Evolutionary conservation across 2,113 vertebrate species (phyloP).

Genomic region (Austrofundulus limnaeus): DNA sequence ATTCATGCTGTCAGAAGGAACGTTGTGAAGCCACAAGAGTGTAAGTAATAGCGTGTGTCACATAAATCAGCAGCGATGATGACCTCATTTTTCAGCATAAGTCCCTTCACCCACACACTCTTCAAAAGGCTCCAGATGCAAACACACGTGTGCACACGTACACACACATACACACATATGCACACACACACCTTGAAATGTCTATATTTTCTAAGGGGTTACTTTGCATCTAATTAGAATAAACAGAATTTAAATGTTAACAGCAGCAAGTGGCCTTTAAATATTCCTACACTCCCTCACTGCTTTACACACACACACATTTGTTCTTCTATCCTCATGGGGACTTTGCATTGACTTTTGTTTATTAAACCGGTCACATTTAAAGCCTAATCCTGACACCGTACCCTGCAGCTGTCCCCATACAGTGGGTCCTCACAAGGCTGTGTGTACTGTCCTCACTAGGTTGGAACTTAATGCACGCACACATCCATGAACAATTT

Average conservation of each 20-base stretch:
- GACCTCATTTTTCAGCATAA: constrained; percentile 73
- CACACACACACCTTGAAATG: neutral
- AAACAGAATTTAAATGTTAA: constrained; percentile 4
- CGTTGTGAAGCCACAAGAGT: constrained; percentile 59
- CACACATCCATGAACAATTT: too few species aligned
- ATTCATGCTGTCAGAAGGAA: constrained; percentile 70
- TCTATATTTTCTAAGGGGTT: neutral
- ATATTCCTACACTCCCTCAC: neutral
- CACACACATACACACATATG: constrained; percentile 11
- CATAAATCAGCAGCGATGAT: constrained; percentile 73
- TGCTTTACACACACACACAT: neutral
- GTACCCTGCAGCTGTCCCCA: too few species aligned
- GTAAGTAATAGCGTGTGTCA: constrained; percentile 72
- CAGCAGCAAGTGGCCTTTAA: neutral
- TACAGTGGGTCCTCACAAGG: too few species aligned
- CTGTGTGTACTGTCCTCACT: too few species aligned
- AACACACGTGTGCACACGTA: constrained; percentile 24
- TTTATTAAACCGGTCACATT: too few species aligned
- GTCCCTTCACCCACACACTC: constrained; percentile 55
- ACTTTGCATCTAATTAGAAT: neutral
- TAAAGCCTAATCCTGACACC: too few species aligned
- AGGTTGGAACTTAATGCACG: too few species aligned
- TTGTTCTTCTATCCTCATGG: too few species aligned
- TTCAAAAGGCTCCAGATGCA: constrained; percentile 61
- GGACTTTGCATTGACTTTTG: too few species aligned